A percentile compares a stretch with the other conserved stretches of the same genome.
Evolutionary conservation across 2,888 invertebrate species (phyloP).

Genomic region (Stenodema calcarata): DNA sequence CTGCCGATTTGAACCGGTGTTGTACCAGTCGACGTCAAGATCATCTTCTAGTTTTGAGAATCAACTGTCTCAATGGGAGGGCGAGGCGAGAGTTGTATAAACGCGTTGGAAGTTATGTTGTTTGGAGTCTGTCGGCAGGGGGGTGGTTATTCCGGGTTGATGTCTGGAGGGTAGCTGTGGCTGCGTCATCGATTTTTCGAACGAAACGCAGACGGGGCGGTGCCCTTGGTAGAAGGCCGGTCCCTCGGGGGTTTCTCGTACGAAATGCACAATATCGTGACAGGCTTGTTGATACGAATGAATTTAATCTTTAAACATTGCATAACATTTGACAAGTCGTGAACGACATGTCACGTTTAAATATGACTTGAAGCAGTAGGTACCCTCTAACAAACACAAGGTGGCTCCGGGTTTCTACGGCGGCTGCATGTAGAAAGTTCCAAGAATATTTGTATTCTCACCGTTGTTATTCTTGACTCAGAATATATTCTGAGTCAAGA

Average conservation of each 20-base stretch:
- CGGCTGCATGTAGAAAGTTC: no score
- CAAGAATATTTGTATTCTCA: no score
- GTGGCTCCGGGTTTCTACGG: no score
- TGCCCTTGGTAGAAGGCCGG: background rate
- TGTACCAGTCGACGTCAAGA: background rate
- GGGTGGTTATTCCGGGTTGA: background rate
- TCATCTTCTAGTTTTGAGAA: no score
- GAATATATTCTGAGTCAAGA: no score
- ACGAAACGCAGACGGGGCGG: slow-evolving; percentile 25
- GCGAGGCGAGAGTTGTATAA: background rate
- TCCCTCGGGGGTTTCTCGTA: background rate
- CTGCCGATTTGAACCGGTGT: no score
- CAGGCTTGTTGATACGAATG: background rate
- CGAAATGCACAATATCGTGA: background rate
- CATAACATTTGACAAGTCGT: background rate
- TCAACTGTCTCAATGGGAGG: background rate
- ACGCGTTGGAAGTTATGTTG: background rate
- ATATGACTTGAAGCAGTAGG: no score
- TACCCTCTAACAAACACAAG: no score
- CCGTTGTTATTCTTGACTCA: no score
- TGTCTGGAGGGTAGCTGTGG: slow-evolving; percentile 8
- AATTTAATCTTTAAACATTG: background rate
- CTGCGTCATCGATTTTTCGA: slow-evolving; percentile 26
- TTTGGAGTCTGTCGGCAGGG: background rate
- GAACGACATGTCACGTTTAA: background rate